Conservation (phyloP, 2,797 vertebrate genomes). For the Sebastes jordani region DNA sequence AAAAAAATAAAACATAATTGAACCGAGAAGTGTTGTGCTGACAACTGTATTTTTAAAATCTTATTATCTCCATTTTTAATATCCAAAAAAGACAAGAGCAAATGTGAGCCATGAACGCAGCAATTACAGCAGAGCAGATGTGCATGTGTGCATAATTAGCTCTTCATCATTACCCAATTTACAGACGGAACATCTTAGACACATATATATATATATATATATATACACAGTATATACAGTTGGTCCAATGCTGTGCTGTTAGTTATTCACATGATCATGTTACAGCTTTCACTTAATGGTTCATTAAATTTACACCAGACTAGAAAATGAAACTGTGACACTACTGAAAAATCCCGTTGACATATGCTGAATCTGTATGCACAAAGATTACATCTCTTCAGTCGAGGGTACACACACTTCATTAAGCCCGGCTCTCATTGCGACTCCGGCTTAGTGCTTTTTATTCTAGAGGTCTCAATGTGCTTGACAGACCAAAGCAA, state of each 20-base stretch:
- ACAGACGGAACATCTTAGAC: slow-evolving; percentile 7
- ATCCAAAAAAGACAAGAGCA: neutral
- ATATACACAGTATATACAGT: neutral
- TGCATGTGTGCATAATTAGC: slow-evolving; percentile 15
- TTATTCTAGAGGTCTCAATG: slow-evolving; percentile 37
- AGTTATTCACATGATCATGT: neutral
- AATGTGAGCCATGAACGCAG: neutral
- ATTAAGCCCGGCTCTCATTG: slow-evolving; percentile 37
- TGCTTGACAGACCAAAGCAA: slow-evolving; percentile 50
- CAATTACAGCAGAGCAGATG: slow-evolving; percentile 20
- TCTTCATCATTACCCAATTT: neutral
- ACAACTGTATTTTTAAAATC: neutral
- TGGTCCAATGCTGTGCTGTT: neutral
- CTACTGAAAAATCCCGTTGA: neutral
- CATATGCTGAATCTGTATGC: slow-evolving; percentile 7
- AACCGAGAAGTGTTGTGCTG: neutral
- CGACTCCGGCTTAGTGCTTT: slow-evolving; percentile 15
- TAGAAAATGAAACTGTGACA: slow-evolving; percentile 9
- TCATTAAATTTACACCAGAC: slow-evolving; percentile 10
- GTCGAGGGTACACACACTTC: slow-evolving; percentile 33
- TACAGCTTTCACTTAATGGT: slow-evolving; percentile 2
- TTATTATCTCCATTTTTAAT: neutral
- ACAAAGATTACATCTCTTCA: slow-evolving; percentile 32
- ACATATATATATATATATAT: neutral
- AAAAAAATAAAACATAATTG: neutral